Percentiles rank a stretch among this genome's conserved stretches.
Conservation (phyloP, 2,888 invertebrate species). For the Dexiosoma caninum region DNA sequence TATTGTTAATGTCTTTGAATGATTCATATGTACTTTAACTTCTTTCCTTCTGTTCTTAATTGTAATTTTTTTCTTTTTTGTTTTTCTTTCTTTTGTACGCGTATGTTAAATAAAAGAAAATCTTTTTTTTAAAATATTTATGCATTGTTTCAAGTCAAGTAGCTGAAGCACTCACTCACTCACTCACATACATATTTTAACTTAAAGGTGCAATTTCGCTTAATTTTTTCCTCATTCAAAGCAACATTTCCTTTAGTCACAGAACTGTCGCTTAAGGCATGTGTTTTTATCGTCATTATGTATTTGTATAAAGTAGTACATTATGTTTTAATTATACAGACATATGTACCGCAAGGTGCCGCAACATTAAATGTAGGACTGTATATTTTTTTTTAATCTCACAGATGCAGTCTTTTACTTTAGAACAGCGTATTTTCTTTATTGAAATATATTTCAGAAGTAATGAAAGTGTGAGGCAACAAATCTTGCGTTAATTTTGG, state of each 20-base stretch:
- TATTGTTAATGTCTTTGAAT: background rate
- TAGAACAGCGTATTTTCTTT: too few species aligned
- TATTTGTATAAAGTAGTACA: background rate
- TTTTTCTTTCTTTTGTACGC: background rate
- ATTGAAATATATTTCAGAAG: too few species aligned
- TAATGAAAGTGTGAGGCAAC: too few species aligned
- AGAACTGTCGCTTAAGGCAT: slow-evolving; percentile 15
- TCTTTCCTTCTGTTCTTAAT: background rate
- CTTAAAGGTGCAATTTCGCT: background rate
- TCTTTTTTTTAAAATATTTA: too few species aligned
- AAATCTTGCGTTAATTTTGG: too few species aligned
- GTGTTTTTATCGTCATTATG: background rate
- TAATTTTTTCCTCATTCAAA: background rate
- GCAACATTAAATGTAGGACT: too few species aligned
- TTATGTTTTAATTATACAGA: slow-evolving; percentile 20
- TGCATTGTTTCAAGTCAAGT: slow-evolving; percentile 28
- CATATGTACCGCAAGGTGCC: too few species aligned
- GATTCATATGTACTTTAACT: background rate
- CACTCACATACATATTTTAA: slow-evolving; percentile 3
- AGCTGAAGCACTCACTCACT: too few species aligned
- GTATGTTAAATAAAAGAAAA: background rate
- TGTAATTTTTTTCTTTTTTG: background rate
- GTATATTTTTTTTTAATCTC: too few species aligned
- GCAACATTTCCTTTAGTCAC: slow-evolving; percentile 4
- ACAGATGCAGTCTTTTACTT: too few species aligned